These are phyloP conservation scores for Chaetodon trifascialis DNA, from an alignment of 2,113 vertebrate species.

Conservation along the genomic window DNA sequence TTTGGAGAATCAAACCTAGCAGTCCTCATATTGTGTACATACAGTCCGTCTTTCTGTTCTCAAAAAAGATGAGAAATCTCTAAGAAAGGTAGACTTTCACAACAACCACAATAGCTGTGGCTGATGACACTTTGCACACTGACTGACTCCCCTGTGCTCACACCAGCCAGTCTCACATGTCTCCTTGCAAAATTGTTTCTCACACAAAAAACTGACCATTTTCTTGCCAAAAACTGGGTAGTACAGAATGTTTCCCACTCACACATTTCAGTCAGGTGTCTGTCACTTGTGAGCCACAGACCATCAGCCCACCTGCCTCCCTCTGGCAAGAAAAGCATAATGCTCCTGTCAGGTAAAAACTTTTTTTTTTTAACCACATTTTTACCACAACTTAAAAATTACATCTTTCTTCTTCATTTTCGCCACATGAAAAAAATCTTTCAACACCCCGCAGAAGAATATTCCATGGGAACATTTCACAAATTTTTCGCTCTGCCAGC, in stretches of 20 bases:
- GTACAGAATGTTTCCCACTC: background rate
- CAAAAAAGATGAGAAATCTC: background rate
- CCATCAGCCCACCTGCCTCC: slow-evolving; percentile 24
- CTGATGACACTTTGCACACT: background rate
- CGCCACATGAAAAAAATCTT: background rate
- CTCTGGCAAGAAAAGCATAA: slow-evolving; percentile 23
- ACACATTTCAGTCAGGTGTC: slow-evolving; percentile 39
- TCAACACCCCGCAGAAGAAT: background rate
- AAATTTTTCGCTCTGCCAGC: background rate
- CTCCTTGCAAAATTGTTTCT: slow-evolving; percentile 42
- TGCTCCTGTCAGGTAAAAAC: slow-evolving; percentile 2
- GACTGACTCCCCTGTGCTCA: background rate
- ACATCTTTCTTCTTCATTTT: background rate
- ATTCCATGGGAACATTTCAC: background rate
- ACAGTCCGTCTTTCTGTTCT: background rate
- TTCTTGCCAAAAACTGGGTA: slow-evolving; percentile 4
- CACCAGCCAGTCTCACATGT: background rate
- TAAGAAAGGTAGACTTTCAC: background rate
- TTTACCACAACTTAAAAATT: slow-evolving; percentile 22
- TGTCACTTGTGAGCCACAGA: slow-evolving; percentile 35
- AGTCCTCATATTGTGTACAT: slow-evolving; percentile 5
- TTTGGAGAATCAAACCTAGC: slow-evolving; percentile 38
- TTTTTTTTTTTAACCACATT: background rate
- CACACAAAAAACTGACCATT: slow-evolving; percentile 8
- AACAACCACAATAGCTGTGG: background rate